Evolutionary conservation across 2,888 invertebrate species (phyloP).

Genomic region (Ecdyonurus torrentis): DNA sequence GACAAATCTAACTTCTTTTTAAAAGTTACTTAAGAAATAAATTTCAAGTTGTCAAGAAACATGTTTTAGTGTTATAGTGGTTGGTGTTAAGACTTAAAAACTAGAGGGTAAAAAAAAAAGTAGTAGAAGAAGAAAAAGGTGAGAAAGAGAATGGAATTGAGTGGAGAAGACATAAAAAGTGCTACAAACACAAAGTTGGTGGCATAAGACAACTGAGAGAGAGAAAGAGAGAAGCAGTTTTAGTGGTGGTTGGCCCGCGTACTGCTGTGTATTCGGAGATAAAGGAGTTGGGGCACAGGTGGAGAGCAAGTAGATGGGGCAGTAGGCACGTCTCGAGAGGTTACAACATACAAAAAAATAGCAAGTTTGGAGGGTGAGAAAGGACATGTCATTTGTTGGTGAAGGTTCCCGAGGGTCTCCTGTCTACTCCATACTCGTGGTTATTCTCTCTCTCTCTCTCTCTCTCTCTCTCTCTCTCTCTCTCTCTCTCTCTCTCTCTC

Average conservation of each 20-base stretch:
- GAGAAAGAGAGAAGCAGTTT: neutral
- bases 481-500: too few relatives aligned
- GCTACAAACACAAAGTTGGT: neutral
- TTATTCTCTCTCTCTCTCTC: too few relatives aligned
- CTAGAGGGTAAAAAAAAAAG: neutral
- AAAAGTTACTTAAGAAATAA: neutral
- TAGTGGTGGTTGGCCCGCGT: too few relatives aligned
- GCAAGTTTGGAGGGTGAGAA: neutral
- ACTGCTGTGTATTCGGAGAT: too few relatives aligned
- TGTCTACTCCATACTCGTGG: too few relatives aligned
- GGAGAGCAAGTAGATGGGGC: neutral
- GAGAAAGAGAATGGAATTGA: neutral
- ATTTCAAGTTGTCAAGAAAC: neutral
- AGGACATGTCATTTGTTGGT: neutral
- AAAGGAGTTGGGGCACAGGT: neutral
- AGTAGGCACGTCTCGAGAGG: too few relatives aligned
- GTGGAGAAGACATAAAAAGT: neutral
- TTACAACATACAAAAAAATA: too few relatives aligned
- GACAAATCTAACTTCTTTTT: neutral
- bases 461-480: too few relatives aligned
- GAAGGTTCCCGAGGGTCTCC: neutral
- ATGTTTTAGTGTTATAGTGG: neutral
- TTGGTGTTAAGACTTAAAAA: neutral
- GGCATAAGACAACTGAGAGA: too few relatives aligned
- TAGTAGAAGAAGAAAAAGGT: neutral